Evolutionary conservation across 2,888 invertebrate genomes (phyloP).

Genomic region (Timandra comae): DNA sequence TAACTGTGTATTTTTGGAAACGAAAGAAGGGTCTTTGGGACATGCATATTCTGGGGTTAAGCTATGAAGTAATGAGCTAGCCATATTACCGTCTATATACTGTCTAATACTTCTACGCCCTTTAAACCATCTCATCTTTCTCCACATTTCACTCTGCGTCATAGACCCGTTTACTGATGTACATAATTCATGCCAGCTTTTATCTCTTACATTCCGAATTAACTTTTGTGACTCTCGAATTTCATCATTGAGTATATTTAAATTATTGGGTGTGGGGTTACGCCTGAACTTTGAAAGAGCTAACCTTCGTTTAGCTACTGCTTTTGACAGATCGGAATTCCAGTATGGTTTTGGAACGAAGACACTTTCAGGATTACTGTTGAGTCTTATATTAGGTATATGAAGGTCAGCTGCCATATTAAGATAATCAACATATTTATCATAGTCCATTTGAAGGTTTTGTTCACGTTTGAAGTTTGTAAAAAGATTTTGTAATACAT

Average conservation of each 20-base stretch:
- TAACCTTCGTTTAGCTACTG: neutral
- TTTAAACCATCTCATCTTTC: constrained; percentile 1
- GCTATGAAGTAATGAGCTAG: neutral
- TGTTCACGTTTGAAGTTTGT: neutral
- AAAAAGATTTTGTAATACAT: neutral
- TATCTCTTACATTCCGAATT: neutral
- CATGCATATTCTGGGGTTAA: neutral
- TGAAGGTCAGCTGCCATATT: too few species aligned
- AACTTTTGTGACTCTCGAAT: neutral
- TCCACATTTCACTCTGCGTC: neutral
- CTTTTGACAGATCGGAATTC: neutral
- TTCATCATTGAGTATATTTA: neutral
- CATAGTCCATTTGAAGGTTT: neutral
- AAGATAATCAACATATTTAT: neutral
- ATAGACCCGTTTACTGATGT: neutral
- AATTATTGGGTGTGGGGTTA: neutral
- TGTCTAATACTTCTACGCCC: neutral
- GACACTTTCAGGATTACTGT: neutral
- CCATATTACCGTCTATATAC: neutral
- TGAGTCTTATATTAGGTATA: constrained; percentile 1
- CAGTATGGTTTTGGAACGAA: constrained; percentile 1
- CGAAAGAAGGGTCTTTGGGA: too few species aligned
- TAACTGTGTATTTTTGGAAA: too few species aligned
- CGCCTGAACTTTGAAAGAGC: neutral
- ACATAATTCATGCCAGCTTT: neutral